phyloP scores from a whole-genome alignment of 37 sponge, comb jelly and placozoan genomes.

The Spongilla lacustris region DNA sequence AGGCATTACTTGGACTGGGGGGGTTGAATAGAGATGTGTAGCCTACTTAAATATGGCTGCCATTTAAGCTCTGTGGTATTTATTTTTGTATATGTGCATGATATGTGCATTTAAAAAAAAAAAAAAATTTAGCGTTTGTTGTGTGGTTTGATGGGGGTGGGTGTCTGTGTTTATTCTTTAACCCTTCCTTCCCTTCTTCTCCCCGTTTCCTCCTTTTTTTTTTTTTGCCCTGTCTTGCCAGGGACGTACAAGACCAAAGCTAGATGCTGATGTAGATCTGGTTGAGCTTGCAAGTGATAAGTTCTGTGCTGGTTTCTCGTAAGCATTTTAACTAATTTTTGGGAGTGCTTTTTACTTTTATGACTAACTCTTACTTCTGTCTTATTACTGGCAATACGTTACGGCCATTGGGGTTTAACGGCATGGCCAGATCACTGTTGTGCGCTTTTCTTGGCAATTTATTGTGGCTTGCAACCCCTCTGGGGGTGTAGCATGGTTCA shows the following conservation, averaged over 20 bases:
- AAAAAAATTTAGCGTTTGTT: too few relatives aligned
- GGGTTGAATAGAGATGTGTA: too few relatives aligned
- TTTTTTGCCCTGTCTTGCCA: background rate
- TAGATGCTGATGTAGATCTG: conserved; percentile 67
- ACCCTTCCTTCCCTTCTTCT: background rate
- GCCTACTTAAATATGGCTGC: too few relatives aligned
- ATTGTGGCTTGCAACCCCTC: too few relatives aligned
- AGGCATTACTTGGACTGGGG: background rate
- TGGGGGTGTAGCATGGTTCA: too few relatives aligned
- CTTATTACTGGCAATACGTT: too few relatives aligned
- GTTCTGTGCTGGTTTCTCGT: conserved; percentile 69
- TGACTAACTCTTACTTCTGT: too few relatives aligned
- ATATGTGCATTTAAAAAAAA: background rate
- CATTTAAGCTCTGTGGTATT: background rate
- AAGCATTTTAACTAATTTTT: conserved; percentile 29
- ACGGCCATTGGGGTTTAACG: too few relatives aligned
- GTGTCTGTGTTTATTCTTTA: background rate
- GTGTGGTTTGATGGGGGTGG: background rate
- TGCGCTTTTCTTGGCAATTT: too few relatives aligned
- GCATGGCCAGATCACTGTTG: too few relatives aligned
- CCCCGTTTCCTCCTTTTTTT: conserved; percentile 4
- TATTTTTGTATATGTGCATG: conserved; percentile 13
- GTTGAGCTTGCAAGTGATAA: conserved; percentile 40
- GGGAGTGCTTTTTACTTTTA: background rate
- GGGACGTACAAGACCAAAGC: conserved; percentile 61